phyloP scores from a whole-genome alignment of 2,113 vertebrate genomes.

The Gambusia affinis region DNA sequence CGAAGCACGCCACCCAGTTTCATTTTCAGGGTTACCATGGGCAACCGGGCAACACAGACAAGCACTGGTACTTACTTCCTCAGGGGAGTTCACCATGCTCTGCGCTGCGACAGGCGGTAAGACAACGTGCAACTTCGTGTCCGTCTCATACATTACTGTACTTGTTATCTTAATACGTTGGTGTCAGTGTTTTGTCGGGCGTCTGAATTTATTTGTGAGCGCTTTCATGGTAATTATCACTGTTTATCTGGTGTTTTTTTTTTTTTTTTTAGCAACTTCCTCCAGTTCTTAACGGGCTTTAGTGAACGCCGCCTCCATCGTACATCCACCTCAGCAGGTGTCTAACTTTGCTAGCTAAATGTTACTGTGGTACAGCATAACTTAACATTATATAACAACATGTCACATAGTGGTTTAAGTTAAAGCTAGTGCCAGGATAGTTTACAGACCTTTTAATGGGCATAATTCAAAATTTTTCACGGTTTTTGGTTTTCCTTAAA shows the following conservation, averaged over 20 bases:
- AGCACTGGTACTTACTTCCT: conserved; percentile 53
- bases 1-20: conserved; percentile 36
- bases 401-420: background rate
- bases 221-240: background rate
- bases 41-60: conserved; percentile 72
- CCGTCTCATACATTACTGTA: background rate
- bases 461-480: background rate
- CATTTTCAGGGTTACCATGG: conserved; percentile 63
- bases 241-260: background rate
- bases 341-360: background rate
- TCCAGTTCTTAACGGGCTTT: background rate
- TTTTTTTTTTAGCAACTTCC: conserved; percentile 25
- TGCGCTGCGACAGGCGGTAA: conserved; percentile 29
- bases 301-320: background rate
- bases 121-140: background rate
- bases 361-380: background rate
- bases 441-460: background rate
- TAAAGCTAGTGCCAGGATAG: background rate
- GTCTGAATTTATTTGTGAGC: background rate
- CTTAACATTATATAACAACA: background rate
- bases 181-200: too few relatives aligned
- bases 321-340: background rate
- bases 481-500: conserved; percentile 1
- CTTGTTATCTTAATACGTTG: background rate
- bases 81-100: conserved; percentile 6